These are phyloP conservation scores for Buteo buteo DNA, from an alignment of 2,113 vertebrate genomes.

Conservation along the genomic window DNA sequence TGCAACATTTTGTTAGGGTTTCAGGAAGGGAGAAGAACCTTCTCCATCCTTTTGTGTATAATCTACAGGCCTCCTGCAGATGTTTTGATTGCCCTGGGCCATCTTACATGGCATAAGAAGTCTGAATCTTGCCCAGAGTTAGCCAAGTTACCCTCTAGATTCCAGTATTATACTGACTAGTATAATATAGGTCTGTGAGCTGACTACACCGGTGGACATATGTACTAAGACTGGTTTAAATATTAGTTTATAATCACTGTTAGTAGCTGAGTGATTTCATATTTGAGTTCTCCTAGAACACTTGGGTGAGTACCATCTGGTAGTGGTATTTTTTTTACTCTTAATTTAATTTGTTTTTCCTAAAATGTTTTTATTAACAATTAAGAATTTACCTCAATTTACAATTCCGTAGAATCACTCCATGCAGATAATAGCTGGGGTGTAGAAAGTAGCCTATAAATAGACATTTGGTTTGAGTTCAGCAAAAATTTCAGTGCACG, in stretches of 20 bases:
- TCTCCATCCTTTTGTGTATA: neutral
- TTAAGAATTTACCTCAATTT: neutral
- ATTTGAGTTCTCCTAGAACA: neutral
- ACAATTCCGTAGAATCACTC: neutral
- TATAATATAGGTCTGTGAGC: neutral
- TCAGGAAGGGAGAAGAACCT: neutral
- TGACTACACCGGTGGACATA: neutral
- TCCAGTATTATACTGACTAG: neutral
- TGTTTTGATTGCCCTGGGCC: neutral
- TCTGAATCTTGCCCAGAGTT: neutral
- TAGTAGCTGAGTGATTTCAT: neutral
- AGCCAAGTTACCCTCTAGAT: neutral
- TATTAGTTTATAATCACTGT: neutral
- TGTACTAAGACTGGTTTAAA: neutral
- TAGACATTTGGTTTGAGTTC: neutral
- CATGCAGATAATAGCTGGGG: neutral
- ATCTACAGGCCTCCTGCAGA: neutral
- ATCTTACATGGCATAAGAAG: neutral
- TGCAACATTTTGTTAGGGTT: neutral
- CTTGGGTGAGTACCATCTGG: neutral
- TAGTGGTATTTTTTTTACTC: neutral
- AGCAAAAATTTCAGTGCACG: neutral
- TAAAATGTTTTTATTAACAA: neutral
- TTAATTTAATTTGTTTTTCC: neutral
- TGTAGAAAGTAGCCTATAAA: neutral